Evolutionary conservation across 2,888 invertebrate species (phyloP), one percentile per base, ranked within the genome.

Genomic region (Germaria angustata): DNA sequence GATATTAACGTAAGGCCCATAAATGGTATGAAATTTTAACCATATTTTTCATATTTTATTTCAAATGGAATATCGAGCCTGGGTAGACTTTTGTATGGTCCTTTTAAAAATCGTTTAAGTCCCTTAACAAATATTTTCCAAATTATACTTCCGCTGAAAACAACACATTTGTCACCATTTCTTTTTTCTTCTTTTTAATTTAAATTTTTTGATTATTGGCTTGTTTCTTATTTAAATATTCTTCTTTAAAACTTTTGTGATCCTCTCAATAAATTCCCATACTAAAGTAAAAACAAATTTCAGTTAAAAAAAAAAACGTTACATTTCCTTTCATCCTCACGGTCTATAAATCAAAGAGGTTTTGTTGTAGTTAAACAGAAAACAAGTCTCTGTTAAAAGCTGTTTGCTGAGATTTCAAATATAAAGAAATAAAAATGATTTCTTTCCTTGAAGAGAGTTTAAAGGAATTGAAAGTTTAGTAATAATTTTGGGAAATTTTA

Each of bases 331-430:
- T 80, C 34, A 65, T 57, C 36, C 71, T 81, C 76, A 76, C 76
- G 77, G 81, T 81, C 61, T 61, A 77, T 81, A 81, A 81, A 81
- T 81, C 72, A 81, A 65, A 66, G 61, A 49, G 20, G 61, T 71
- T 44, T 44, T 65, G 51, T 24, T 55, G 34, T 2, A 24, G 55
- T 22, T 22, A 9, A 32, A 39, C 8, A 15, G 15, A 53, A 57
- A 17, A 39, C 49, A 73, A 80, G 44, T 51, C 66, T 72, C 61
- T 61, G 71, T 68, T 65, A 24, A 77, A 66, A 11, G 41, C 39
- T 57, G 44, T 46, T 17, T 66, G 20, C 49, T 49, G 9, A 15
- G n/a, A 49, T 22, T n/a, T 15, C n/a, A 49, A 20, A 49, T 2
- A n/a, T 22, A n/a, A n/a, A n/a, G n/a, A n/a, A n/a, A n/a, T 2